Evolutionary conservation across 2,888 invertebrate genomes (phyloP), one percentile per base, ranked within the genome.

Genomic region (Eugnorisma glareosa): DNA sequence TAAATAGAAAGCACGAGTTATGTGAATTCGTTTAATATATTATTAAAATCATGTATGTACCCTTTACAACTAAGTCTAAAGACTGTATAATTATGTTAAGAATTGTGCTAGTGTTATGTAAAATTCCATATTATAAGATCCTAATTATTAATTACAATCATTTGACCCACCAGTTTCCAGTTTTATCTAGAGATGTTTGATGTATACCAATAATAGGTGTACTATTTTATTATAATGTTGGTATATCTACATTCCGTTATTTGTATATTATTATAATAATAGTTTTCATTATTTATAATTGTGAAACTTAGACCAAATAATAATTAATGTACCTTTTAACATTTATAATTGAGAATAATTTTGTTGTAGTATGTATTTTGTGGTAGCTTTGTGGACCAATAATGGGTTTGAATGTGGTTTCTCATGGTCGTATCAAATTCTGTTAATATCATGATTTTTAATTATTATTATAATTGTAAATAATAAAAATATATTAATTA

Each of bases 241-340:
- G 95, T 96, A 95, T 96, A 92, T 95, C 94, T 95, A 96, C 96
- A 96, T 96, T 96, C 96, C 96, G 96, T 95, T 96, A 94, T 93
- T 94, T 96, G 95, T 96, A 96, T 94, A 95, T 94, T 95, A 91
- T 93, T 93, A 93, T 91, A 92, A 94, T 95, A 93, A 94, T 95
- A 93, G 93, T 94, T 94, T 94, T 94, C 94, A 94, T 95, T 95
- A 96, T 96, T 96, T 95, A 95, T 92, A 94, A 92, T 94, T 93
- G 94, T 95, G 95, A 95, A 96, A 96, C 96, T 95, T 96, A 96
- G 96, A 96, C 96, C 96, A 96, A 96, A 96, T 96, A 96, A 96
- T 96, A 96, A 96, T 96, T 96, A 96, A 95, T 95, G 96, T 96
- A 96, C 96, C 96, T 96, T 96, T 95, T 95, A 96, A 95, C 94